A percentile compares a stretch with the other conserved stretches of the same genome.
Conservation (phyloP, 2,888 invertebrate genomes). For the Acleris emargana region DNA sequence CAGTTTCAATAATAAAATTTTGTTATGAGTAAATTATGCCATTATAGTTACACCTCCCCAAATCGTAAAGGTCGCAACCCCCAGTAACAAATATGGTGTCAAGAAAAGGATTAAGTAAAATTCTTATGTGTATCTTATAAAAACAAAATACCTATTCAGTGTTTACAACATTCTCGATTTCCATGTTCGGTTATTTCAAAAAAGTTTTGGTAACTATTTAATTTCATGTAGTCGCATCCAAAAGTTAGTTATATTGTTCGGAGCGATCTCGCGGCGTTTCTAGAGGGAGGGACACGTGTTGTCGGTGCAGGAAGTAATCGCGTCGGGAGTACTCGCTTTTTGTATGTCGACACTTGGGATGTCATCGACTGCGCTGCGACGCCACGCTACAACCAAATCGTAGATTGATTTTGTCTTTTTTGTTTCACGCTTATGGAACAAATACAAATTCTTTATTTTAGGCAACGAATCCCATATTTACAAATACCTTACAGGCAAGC, state of each 20-base stretch:
- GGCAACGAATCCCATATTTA: too few relatives aligned
- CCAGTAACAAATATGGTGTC: not conserved
- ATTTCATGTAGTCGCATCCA: too few relatives aligned
- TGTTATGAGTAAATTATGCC: too few relatives aligned
- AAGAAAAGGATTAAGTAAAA: not conserved
- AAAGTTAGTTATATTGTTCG: not conserved
- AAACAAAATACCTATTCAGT: not conserved
- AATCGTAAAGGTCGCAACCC: too few relatives aligned
- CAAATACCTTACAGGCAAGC: too few relatives aligned
- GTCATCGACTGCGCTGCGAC: slow-evolving; percentile 41
- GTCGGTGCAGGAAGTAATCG: slow-evolving; percentile 47
- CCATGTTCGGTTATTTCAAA: too few relatives aligned
- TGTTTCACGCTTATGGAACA: not conserved
- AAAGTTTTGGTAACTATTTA: too few relatives aligned
- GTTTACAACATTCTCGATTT: too few relatives aligned
- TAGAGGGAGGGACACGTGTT: slow-evolving; percentile 43
- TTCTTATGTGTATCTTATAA: not conserved
- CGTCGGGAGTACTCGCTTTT: slow-evolving; percentile 43
- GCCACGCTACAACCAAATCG: not conserved
- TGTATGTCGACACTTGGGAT: slow-evolving; percentile 41
- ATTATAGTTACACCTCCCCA: too few relatives aligned
- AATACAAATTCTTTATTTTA: too few relatives aligned
- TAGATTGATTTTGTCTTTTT: not conserved
- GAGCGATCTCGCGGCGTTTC: slow-evolving; percentile 21
- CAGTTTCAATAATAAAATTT: too few relatives aligned